A percentile compares a stretch with the other conserved stretches of the same genome.
Conservation (phyloP, 2,113 vertebrate genomes). For the Gallinago paraguaiae region DNA sequence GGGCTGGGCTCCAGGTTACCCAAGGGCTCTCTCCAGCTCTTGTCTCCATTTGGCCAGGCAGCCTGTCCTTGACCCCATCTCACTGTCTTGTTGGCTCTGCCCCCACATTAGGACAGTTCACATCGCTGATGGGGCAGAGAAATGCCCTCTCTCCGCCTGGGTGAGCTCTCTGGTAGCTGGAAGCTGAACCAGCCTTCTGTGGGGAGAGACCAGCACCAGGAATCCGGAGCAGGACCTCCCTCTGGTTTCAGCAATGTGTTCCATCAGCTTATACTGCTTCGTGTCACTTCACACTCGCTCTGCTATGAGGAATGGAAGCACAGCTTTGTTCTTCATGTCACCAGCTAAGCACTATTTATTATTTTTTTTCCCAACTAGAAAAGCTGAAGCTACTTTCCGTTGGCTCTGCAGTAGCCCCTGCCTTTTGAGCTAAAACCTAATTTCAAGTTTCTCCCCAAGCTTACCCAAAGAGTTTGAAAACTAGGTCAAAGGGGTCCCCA, state of each 20-base stretch:
- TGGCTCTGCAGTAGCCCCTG: background rate
- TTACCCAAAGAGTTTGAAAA: background rate
- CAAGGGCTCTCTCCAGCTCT: background rate
- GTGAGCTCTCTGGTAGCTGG: background rate
- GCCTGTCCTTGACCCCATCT: background rate
- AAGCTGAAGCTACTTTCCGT: background rate
- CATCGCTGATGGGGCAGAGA: rapidly evolving
- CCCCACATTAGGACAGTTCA: background rate
- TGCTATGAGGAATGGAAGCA: background rate
- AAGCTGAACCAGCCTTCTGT: background rate
- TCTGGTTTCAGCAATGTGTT: background rate
- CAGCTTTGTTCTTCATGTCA: background rate
- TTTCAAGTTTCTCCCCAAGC: background rate
- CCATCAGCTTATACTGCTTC: background rate
- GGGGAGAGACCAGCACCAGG: background rate
- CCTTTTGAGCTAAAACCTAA: background rate
- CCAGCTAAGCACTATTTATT: background rate
- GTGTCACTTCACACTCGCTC: background rate
- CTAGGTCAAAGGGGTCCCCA: background rate
- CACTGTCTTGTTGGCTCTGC: background rate
- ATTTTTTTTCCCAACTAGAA: background rate
- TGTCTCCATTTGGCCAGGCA: background rate
- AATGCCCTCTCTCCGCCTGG: background rate
- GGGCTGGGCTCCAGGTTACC: background rate
- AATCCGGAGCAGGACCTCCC: background rate